A percentile compares a stretch with the other conserved stretches of the same genome.
Evolutionary conservation across 2,888 invertebrate species (phyloP).

Genomic region (Conistra vaccinii): DNA sequence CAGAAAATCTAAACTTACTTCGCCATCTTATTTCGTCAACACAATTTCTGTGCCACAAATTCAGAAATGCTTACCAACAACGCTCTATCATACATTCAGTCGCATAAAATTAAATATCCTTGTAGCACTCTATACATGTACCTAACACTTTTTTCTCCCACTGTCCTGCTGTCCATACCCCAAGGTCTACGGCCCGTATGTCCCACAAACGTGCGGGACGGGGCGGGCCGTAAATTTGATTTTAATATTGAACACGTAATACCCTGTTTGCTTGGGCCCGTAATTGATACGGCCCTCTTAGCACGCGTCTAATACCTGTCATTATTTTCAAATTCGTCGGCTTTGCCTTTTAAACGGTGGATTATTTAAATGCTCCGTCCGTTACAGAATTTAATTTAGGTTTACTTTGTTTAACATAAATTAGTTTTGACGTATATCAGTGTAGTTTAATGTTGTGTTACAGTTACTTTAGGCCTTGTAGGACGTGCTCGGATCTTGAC

Average conservation of each 20-base stretch:
- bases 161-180: conserved; percentile 72
- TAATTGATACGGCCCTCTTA: conserved; percentile 89
- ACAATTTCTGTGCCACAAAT: too few relatives aligned
- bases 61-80: too few relatives aligned
- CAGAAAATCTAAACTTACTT: too few relatives aligned
- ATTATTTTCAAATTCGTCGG: conserved; percentile 89
- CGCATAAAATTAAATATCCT: too few relatives aligned
- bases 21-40: too few relatives aligned
- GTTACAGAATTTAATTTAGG: conserved; percentile 73
- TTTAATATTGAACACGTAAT: conserved; percentile 89
- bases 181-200: conserved; percentile 61
- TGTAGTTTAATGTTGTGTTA: conserved; percentile 31
- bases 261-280: conserved; percentile 85
- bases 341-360: conserved; percentile 83
- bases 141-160: conserved; percentile 1
- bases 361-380: conserved; percentile 80
- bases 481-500: conserved; percentile 7
- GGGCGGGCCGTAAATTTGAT: conserved; percentile 87
- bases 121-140: too few relatives aligned
- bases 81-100: too few relatives aligned
- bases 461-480: not conserved
- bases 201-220: conserved; percentile 68
- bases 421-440: conserved; percentile 58
- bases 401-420: conserved; percentile 68
- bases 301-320: conserved; percentile 87